Evolutionary conservation across 2,888 invertebrate species (phyloP).

Genomic region (Endomychus coccineus): DNA sequence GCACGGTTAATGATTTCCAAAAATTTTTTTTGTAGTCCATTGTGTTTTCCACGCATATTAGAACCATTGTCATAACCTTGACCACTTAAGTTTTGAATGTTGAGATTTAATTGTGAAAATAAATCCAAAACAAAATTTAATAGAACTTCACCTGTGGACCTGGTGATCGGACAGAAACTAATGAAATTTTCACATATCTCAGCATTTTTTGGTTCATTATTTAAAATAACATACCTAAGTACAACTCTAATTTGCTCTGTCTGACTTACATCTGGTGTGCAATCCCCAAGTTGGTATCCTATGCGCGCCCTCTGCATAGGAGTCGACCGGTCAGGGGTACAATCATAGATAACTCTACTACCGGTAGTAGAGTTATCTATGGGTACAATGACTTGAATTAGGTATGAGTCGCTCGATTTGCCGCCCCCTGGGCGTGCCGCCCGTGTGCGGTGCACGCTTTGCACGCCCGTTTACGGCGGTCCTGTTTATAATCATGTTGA

Average conservation of each 20-base stretch:
- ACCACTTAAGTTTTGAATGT: slow-evolving; percentile 20
- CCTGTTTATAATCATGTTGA: no score
- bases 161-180: slow-evolving; percentile 3
- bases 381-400: no score
- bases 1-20: slow-evolving; percentile 23
- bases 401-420: no score
- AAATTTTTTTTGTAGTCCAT: slow-evolving; percentile 23
- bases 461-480: no score
- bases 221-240: slow-evolving; percentile 6
- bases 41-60: slow-evolving; percentile 24
- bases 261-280: slow-evolving; percentile 24
- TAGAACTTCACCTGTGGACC: slow-evolving; percentile 1
- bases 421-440: no score
- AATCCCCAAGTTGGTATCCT: no score
- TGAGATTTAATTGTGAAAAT: slow-evolving; percentile 14
- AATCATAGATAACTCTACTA: no score
- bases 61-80: slow-evolving; percentile 27
- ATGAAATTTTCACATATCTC: slow-evolving; percentile 2
- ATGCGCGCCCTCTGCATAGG: no score
- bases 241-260: slow-evolving; percentile 24
- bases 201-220: background rate
- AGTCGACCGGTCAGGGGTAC: no score
- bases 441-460: no score
- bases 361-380: no score
- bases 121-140: slow-evolving; percentile 17